Conservation (phyloP, 2,888 invertebrate genomes). For the Drosophila limbata region DNA sequence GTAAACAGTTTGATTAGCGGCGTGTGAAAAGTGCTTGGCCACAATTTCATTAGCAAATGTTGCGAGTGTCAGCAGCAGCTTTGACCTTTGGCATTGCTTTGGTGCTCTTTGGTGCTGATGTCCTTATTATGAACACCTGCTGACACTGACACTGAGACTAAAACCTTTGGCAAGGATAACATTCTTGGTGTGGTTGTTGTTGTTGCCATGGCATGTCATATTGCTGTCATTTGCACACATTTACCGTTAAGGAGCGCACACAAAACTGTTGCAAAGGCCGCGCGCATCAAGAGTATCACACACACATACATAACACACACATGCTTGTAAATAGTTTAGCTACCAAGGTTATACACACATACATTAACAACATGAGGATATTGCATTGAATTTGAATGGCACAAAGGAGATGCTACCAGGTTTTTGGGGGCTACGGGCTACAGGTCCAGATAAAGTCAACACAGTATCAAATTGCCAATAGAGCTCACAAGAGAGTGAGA, state of each 20-base stretch:
- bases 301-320: constrained; percentile 17
- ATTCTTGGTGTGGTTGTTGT: constrained; percentile 20
- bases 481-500: constrained; percentile 16
- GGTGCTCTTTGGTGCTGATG: constrained; percentile 14
- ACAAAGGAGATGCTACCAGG: constrained; percentile 39
- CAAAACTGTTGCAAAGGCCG: constrained; percentile 62
- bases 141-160: constrained; percentile 75
- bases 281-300: constrained; percentile 16
- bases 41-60: constrained; percentile 62
- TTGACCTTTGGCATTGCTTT: constrained; percentile 55
- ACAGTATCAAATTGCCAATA: constrained; percentile 68
- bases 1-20: constrained; percentile 25
- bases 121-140: constrained; percentile 72
- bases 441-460: constrained; percentile 68
- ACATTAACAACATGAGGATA: constrained; percentile 29
- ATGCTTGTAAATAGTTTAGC: constrained; percentile 68
- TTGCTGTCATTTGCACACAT: constrained; percentile 76
- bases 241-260: constrained; percentile 63
- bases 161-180: constrained; percentile 70
- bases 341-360: constrained; percentile 40
- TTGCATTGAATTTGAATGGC: constrained; percentile 74
- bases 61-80: constrained; percentile 52
- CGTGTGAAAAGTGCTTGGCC: constrained; percentile 19
- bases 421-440: background rate
- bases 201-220: constrained; percentile 67